Evolutionary conservation across 2,113 vertebrate genomes (phyloP), one percentile per base, ranked within the genome.

Genomic region (Psittacus erithacus): DNA sequence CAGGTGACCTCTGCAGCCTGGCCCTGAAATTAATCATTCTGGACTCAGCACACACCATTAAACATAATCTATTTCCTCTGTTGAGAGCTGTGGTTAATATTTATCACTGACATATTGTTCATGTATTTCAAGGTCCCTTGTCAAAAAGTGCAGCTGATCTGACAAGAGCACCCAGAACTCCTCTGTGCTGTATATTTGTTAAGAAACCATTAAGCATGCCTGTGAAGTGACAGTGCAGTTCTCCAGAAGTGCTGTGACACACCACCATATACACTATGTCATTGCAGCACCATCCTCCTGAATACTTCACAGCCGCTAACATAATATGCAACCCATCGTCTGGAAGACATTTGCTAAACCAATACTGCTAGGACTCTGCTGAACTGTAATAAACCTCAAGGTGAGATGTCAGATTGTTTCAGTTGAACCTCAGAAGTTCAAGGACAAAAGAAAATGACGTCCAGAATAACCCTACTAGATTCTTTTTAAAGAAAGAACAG

Each of bases 1-100:
- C 74, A 68, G 44, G 44, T 85, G 74, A 95, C 81, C 89, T 76
- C 84, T 85, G 49, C 2, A 0, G 38, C 82, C 86, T n/a, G 75
- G 22, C 64, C 47, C 49, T 59, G 49, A 50, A 71, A 70, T 74
- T 2, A 59, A 84, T 89, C 29, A 86, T 81, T 47, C 41, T 73
- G 78, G 49, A 84, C 28, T 22, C 67, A 79, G 57, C 70, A 91
- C 78, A 90, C 84, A 87, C 65, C 91, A 92, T 94, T 96, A 91
- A 95, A 76, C 82, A 65, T 69, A 41, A 95, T 27, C 59, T 47
- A 91, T 76, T 95, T 85, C 89, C 87, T 94, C 59, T 77, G 4
- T 6, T 33, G 81, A 62, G 65, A 60, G 2, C 70, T n/a, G 13
- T 47, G 53, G 95, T 95, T 96, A 96, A 94, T 95, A 76, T 87